These are phyloP conservation scores for Enteromius afrohamiltoni DNA, from an alignment of 2,797 vertebrate species.

Conservation along the genomic window DNA sequence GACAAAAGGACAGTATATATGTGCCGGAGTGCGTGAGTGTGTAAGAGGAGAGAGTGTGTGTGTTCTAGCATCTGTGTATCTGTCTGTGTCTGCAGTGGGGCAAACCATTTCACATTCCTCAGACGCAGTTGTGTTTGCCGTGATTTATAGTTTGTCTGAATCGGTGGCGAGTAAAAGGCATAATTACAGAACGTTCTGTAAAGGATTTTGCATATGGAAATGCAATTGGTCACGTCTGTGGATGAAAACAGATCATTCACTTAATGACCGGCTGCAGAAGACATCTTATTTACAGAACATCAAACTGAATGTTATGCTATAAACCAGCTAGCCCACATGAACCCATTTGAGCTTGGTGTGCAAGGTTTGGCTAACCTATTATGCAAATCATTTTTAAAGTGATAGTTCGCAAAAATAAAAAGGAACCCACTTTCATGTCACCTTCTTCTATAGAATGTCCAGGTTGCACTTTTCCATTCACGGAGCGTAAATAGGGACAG, in stretches of 20 bases:
- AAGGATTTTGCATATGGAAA: constrained; percentile 24
- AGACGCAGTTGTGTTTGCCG: constrained; percentile 35
- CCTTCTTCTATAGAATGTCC: neutral
- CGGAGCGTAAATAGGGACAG: neutral
- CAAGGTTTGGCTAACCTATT: constrained; percentile 12
- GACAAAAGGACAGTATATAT: constrained; percentile 55
- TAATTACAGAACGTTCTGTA: constrained; percentile 34
- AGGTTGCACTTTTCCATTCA: neutral
- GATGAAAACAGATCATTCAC: constrained; percentile 23
- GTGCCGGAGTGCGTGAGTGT: constrained; percentile 37
- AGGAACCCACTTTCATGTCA: neutral
- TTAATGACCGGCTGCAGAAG: constrained; percentile 24
- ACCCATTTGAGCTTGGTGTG: neutral
- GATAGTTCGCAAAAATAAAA: neutral
- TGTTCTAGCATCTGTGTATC: constrained; percentile 43
- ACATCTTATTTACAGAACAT: constrained; percentile 33
- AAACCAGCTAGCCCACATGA: neutral
- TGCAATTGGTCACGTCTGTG: constrained; percentile 25
- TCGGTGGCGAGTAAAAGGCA: constrained; percentile 3
- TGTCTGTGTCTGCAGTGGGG: constrained; percentile 14
- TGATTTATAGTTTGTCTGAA: constrained; percentile 38
- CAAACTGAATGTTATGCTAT: neutral
- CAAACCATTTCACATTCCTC: constrained; percentile 31
- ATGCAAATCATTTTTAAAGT: neutral
- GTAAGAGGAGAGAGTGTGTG: constrained; percentile 40